These are phyloP conservation scores for Fratercula arctica DNA, from an alignment of 2,797 vertebrate species.

Conservation along the genomic window DNA sequence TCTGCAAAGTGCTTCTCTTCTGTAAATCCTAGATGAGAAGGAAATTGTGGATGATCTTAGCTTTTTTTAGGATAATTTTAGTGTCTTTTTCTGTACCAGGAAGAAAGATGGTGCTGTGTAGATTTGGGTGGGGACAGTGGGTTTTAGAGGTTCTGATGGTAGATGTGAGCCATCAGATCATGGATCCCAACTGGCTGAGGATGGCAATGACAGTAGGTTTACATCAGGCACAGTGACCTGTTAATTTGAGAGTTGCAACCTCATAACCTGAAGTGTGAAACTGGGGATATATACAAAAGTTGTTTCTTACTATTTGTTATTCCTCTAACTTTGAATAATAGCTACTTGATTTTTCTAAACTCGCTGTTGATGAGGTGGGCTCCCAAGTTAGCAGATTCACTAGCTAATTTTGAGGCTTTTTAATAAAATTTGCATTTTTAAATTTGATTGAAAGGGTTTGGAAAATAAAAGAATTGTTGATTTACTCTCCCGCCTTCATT, in stretches of 20 bases:
- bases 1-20: not conserved
- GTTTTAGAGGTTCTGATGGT: not conserved
- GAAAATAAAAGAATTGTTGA: not conserved
- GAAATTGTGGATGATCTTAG: not conserved
- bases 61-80: not conserved
- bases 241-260: not conserved
- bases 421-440: not conserved
- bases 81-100: not conserved
- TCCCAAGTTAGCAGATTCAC: not conserved
- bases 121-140: not conserved
- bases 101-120: not conserved
- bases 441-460: not conserved
- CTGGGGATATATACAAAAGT: not conserved
- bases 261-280: not conserved
- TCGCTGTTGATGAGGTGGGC: rapidly evolving
- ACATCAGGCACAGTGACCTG: not conserved
- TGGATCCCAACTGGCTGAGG: not conserved
- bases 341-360: not conserved
- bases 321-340: not conserved
- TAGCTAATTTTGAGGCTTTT: not conserved
- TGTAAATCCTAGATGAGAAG: not conserved
- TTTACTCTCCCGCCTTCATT: not conserved
- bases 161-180: not conserved
- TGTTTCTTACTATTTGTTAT: not conserved
- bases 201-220: not conserved